Base-by-base conservation (phyloP, 2,888 invertebrate species). In the Danaus chrysippus region DNA sequence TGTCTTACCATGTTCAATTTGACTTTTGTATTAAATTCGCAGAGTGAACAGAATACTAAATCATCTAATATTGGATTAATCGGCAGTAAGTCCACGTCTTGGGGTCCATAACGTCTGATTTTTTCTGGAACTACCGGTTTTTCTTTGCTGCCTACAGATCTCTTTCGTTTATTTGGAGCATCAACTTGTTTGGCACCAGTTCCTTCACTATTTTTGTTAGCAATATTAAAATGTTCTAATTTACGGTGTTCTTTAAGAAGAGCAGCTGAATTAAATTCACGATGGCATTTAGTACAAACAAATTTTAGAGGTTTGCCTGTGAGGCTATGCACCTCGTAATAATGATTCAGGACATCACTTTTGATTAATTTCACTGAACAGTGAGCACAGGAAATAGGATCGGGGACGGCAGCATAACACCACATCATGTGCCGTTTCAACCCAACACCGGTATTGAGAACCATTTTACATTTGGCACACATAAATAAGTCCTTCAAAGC, bases 1-100 rank as follows among this genome's bases (percentile, higher is more conserved):
- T 95, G 95, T 0, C 95, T 85, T 9, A 94, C 89, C 82, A 96
- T 92, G 75, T 96, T 96, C 12, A 93, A 91, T 0, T 94, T 90
- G 5, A 94, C 94, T 82, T 95, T 94, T 0, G 94, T 94, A 17
- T 87, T 91, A 72, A 94, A 96, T 42, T 92, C 89, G 75, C 96
- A 96, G 3, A 93, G 78, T 0, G 92, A 92, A 73, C 96, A 96
- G 54, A 87, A 89, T 0, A 94, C 89, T 1, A 89, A 87, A 9
- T 92, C 92, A 42, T 92, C 91, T 61, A 94, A 93, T 57, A 95
- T 94, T 0, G 94, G 92, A 42, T 92, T 92, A 12, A 93, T 88
- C 0, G 96, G 96, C 54, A 96, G 76, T 12, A 84, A 79, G 13
- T 93, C 87, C 5, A 94, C 88, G 70, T 96, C 95, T 9, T 90